Evolutionary conservation across 1,140 invertebrate species (phyloP).

Genomic region (Argopecten irradians): DNA sequence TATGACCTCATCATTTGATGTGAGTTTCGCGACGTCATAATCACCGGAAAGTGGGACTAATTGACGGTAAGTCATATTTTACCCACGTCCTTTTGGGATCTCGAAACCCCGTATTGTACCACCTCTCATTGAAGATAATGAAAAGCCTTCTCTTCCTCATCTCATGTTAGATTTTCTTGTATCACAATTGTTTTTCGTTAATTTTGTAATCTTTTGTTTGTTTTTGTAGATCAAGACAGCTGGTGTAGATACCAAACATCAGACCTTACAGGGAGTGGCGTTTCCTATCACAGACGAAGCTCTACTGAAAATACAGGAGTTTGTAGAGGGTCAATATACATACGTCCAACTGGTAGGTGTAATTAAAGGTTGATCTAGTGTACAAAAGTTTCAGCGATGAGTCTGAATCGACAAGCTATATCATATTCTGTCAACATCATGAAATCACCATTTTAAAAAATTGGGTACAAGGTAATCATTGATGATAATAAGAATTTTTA

Average conservation of each 20-base stretch:
- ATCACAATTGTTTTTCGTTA: too few species aligned
- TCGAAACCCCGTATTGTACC: too few species aligned
- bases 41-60: too few species aligned
- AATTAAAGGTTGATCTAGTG: neutral
- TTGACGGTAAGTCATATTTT: too few species aligned
- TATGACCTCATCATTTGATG: too few species aligned
- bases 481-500: neutral
- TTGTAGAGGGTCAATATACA: constrained; percentile 78
- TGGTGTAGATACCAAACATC: constrained; percentile 91
- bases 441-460: too few species aligned
- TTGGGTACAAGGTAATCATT: neutral
- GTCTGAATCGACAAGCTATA: neutral
- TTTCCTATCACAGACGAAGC: constrained; percentile 94
- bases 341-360: constrained; percentile 82
- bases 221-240: constrained; percentile 82
- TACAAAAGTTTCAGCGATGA: neutral
- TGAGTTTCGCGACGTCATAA: too few species aligned
- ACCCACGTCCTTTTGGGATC: too few species aligned
- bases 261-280: constrained; percentile 92
- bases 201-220: neutral
- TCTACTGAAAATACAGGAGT: constrained; percentile 83
- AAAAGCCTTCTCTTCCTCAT: too few species aligned
- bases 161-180: too few species aligned
- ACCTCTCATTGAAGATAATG: too few species aligned
- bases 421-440: neutral